Percentiles rank a stretch among this genome's conserved stretches.
Evolutionary conservation across 2,797 vertebrate species (phyloP).

Genomic region (Manis javanica): DNA sequence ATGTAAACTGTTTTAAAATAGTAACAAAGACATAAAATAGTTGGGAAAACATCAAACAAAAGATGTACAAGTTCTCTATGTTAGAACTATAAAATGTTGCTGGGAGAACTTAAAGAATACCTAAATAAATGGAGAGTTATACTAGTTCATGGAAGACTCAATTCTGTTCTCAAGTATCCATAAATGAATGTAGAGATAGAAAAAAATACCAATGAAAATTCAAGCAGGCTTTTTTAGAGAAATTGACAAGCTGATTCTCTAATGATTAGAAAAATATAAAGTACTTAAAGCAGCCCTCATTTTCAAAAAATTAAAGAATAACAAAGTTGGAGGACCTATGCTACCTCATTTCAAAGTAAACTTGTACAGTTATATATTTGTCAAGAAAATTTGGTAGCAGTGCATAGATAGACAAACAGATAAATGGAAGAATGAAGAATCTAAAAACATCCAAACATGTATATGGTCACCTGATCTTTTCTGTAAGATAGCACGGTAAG

Average conservation of each 20-base stretch:
- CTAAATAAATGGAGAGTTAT: not conserved
- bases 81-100: not conserved
- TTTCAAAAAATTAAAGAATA: not conserved
- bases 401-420: not conserved
- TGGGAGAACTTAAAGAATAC: not conserved
- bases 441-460: not conserved
- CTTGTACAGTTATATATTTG: not conserved
- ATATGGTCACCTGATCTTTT: not conserved
- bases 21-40: not conserved
- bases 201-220: not conserved
- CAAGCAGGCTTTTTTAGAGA: not conserved
- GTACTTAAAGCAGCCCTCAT: not conserved
- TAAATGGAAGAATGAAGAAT: not conserved
- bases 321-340: not conserved
- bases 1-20: not conserved
- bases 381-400: not conserved
- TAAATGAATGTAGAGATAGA: not conserved
- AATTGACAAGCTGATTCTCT: not conserved
- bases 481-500: not conserved
- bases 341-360: not conserved
- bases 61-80: not conserved
- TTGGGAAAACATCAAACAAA: not conserved
- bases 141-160: not conserved
- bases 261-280: not conserved
- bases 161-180: not conserved